phyloP scores from a whole-genome alignment of 1,140 invertebrate genomes.

The Drosophila pseudoananassae region DNA sequence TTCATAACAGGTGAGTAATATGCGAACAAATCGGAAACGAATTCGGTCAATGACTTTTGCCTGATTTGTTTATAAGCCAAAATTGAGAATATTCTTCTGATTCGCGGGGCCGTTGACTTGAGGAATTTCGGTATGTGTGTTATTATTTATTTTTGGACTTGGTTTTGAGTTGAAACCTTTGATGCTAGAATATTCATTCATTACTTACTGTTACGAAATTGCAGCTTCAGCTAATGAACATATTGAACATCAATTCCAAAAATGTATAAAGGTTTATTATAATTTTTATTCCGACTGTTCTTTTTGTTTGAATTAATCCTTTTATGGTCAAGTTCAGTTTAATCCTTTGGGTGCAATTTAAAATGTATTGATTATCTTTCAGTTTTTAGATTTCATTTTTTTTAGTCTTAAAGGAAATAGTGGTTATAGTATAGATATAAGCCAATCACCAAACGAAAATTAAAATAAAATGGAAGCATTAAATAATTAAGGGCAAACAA shows the following conservation, averaged over 20 bases:
- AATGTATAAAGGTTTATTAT: conserved; percentile 16
- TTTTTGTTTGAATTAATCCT: conserved; percentile 29
- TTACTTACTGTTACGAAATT: conserved; percentile 76
- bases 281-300: conserved; percentile 6
- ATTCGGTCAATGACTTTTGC: conserved; percentile 77
- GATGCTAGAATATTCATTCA: conserved; percentile 47
- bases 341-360: conserved; percentile 35
- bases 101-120: conserved; percentile 68
- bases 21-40: conserved; percentile 70
- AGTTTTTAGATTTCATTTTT: conserved; percentile 3
- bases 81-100: conserved; percentile 72
- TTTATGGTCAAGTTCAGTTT: neutral
- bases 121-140: conserved; percentile 38
- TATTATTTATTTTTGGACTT: conserved; percentile 30
- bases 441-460: neutral
- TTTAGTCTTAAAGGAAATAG: neutral
- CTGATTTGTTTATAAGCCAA: conserved; percentile 79
- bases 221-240: conserved; percentile 54
- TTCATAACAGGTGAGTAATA: conserved; percentile 80
- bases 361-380: conserved; percentile 27
- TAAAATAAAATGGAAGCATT: conserved; percentile 4
- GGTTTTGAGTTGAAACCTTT: conserved; percentile 2
- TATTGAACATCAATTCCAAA: conserved; percentile 35
- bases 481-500: neutral
- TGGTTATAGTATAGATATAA: neutral